phyloP scores from a whole-genome alignment of 2,797 vertebrate species.

The Phrynocephalus vlangalii region DNA sequence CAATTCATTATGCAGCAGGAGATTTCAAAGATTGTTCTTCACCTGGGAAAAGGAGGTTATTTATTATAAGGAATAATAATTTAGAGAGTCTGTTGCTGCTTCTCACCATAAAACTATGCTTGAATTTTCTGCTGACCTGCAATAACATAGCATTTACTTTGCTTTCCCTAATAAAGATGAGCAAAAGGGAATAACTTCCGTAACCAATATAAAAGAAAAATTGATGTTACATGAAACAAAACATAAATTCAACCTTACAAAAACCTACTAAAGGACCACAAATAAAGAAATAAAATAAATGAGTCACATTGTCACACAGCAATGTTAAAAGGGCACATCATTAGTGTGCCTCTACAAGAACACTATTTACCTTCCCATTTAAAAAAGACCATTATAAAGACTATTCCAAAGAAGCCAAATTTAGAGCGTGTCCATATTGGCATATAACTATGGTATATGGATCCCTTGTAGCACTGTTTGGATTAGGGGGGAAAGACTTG shows the following conservation, averaged over 20 bases:
- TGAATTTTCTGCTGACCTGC: constrained; percentile 5
- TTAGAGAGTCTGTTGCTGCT: constrained; percentile 16
- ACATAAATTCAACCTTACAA: not conserved
- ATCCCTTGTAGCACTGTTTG: no score
- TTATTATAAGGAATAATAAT: constrained; percentile 6
- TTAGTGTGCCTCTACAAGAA: no score
- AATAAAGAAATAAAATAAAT: not conserved
- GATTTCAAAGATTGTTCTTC: not conserved
- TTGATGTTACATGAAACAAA: not conserved
- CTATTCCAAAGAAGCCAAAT: no score
- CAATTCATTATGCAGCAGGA: constrained; percentile 8
- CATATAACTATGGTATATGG: no score
- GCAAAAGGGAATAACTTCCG: not conserved
- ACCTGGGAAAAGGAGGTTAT: not conserved
- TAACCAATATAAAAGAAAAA: constrained; percentile 5
- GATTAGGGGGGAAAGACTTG: no score
- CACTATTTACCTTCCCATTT: no score
- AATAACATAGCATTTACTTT: not conserved
- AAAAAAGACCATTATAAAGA: no score
- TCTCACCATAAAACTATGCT: not conserved
- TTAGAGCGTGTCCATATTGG: no score
- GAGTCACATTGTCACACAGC: not conserved
- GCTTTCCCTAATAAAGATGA: not conserved
- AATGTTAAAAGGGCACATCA: not conserved
- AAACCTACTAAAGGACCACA: not conserved